Percentiles rank a stretch among this genome's conserved stretches.
Evolutionary conservation across 2,113 vertebrate genomes (phyloP).

Genomic region (Cryptomyrus ogoouensis): DNA sequence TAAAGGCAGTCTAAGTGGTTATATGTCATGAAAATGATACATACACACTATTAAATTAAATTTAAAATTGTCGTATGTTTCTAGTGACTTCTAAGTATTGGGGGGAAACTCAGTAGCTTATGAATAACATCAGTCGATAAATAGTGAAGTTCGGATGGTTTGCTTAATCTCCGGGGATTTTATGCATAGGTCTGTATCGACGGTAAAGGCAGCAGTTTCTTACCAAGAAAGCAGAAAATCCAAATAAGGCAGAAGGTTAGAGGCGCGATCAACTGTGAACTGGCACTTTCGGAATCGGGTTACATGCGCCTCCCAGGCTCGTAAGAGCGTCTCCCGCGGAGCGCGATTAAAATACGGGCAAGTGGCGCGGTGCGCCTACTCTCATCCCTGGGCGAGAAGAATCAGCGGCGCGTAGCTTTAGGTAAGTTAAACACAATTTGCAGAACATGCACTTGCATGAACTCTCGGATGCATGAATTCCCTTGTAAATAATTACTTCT

Average conservation of each 20-base stretch:
- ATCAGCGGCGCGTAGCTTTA: not conserved
- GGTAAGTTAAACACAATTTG: not conserved
- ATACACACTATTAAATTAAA: not conserved
- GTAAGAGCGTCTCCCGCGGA: not conserved
- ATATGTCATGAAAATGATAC: not conserved
- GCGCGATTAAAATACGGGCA: not conserved
- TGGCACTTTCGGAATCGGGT: not conserved
- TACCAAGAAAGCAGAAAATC: constrained; percentile 11
- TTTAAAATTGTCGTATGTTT: not conserved
- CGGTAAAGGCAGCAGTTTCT: not conserved
- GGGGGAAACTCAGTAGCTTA: not conserved
- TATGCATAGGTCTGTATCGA: not conserved
- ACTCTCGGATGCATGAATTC: not conserved
- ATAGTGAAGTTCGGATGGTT: not conserved
- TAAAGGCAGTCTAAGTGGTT: not conserved
- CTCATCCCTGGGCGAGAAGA: not conserved
- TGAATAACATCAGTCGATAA: not conserved
- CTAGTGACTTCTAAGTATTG: not conserved
- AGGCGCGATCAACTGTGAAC: not conserved
- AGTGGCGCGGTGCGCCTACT: not conserved
- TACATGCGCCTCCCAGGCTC: not conserved
- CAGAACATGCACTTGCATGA: not conserved
- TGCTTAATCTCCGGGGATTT: not conserved
- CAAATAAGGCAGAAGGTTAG: constrained; percentile 23
- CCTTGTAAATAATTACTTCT: not conserved